Percentiles rank a stretch among this genome's conserved stretches.
Conservation (phyloP, 2,888 invertebrate genomes). For the Eledona agricola region DNA sequence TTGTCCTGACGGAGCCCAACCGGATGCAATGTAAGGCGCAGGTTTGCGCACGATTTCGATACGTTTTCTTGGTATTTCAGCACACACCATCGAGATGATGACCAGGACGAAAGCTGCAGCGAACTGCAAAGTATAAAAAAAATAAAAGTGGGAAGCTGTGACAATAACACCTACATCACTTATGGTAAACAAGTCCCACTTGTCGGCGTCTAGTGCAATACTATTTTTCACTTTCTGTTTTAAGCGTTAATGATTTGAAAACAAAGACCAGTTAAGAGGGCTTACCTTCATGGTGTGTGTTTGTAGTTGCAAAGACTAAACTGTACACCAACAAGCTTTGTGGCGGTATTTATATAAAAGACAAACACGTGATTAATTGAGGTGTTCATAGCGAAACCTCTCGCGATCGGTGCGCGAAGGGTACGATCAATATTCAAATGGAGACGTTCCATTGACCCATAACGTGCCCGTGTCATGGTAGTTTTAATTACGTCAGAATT, state of each 20-base stretch:
- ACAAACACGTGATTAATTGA: slow-evolving; percentile 26
- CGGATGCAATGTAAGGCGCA: slow-evolving; percentile 61
- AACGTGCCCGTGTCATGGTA: slow-evolving; percentile 27
- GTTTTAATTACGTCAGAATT: too few relatives aligned
- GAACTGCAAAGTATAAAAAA: slow-evolving; percentile 53
- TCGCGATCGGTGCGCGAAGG: slow-evolving; percentile 6
- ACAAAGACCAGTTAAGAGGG: neutral
- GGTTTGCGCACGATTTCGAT: slow-evolving; percentile 28
- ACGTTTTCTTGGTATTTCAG: slow-evolving; percentile 60
- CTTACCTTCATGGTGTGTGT: slow-evolving; percentile 34
- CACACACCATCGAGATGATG: slow-evolving; percentile 58
- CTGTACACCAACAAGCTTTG: slow-evolving; percentile 1
- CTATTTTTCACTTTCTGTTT: slow-evolving; percentile 36
- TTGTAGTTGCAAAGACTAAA: slow-evolving; percentile 2
- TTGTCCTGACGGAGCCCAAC: slow-evolving; percentile 63
- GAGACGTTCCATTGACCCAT: slow-evolving; percentile 26
- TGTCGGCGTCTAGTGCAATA: slow-evolving; percentile 43
- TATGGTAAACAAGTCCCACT: slow-evolving; percentile 49
- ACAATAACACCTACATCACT: slow-evolving; percentile 51
- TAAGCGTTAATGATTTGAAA: neutral
- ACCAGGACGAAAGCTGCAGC: slow-evolving; percentile 58
- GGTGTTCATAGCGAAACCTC: slow-evolving; percentile 3
- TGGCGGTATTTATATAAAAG: slow-evolving; percentile 30
- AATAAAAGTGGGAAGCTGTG: neutral
- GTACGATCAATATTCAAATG: slow-evolving; percentile 22